Evolutionary conservation across 1,140 invertebrate species (phyloP).

Genomic region (Reticulitermes speratus): DNA sequence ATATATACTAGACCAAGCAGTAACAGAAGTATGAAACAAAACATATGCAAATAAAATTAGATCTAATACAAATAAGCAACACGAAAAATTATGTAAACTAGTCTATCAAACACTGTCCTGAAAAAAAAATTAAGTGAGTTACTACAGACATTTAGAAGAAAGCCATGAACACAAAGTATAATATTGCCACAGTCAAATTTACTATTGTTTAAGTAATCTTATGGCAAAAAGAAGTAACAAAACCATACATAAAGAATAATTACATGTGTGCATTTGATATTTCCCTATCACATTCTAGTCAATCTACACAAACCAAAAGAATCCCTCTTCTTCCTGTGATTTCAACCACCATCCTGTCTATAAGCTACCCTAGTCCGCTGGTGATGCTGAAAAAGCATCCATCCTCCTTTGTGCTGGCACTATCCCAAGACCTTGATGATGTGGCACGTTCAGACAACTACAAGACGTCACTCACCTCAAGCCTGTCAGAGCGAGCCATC

Average conservation of each 20-base stretch:
- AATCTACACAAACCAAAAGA: too few species aligned
- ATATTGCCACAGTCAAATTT: not conserved
- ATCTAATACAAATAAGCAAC: slow-evolving; percentile 1
- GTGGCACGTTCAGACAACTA: not conserved
- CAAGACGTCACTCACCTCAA: slow-evolving; percentile 74
- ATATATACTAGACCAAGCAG: not conserved
- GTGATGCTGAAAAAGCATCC: too few species aligned
- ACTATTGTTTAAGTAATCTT: not conserved
- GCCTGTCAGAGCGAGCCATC: slow-evolving; percentile 88
- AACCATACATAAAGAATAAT: slow-evolving; percentile 19
- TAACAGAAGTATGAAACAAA: not conserved
- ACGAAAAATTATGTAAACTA: not conserved
- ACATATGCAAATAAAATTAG: not conserved
- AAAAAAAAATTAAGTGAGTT: not conserved
- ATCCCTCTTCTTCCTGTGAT: too few species aligned
- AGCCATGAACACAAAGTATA: not conserved
- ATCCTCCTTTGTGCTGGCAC: too few species aligned
- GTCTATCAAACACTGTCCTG: not conserved
- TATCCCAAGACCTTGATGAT: not conserved
- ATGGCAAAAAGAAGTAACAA: not conserved
- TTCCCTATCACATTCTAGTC: not conserved
- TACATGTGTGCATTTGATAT: not conserved
- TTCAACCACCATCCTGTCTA: too few species aligned
- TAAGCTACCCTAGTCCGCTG: too few species aligned
- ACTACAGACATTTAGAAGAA: not conserved